Conservation (phyloP, 2,797 vertebrate species). For the Darevskia mixta region DNA sequence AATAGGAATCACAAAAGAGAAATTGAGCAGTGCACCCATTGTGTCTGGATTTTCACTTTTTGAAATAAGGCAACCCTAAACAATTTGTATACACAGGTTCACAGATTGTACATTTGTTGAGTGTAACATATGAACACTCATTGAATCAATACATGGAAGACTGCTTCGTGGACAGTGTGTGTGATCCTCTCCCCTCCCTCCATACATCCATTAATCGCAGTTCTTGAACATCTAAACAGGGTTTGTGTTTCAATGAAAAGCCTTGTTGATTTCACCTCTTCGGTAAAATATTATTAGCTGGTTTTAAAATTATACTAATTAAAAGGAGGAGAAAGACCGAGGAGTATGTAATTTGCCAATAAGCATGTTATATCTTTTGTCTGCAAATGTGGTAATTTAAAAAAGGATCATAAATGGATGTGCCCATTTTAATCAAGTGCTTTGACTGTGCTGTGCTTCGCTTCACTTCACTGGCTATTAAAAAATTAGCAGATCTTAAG, state of each 20-base stretch:
- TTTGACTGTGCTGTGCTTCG: slow-evolving; percentile 55
- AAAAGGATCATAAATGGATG: slow-evolving; percentile 58
- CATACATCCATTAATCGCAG: background rate
- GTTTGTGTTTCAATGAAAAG: background rate
- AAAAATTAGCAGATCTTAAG: slow-evolving; percentile 55
- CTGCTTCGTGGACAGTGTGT: background rate
- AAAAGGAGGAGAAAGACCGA: background rate
- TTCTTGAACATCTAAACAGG: background rate
- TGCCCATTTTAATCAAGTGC: slow-evolving; percentile 57
- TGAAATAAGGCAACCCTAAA: no score
- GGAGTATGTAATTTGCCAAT: background rate
- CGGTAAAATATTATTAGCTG: background rate
- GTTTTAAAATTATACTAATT: background rate
- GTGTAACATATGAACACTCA: no score
- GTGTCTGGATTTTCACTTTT: no score
- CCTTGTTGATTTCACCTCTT: background rate
- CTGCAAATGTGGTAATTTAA: slow-evolving; percentile 51
- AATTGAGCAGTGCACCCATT: no score
- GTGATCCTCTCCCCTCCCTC: background rate
- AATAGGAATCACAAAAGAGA: no score
- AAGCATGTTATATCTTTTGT: slow-evolving; percentile 29
- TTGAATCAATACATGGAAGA: background rate
- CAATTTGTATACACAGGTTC: no score
- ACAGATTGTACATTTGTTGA: no score
- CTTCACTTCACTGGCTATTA: slow-evolving; percentile 57